These are phyloP conservation scores for Uria lomvia DNA, from an alignment of 2,113 vertebrate genomes.

Conservation along the genomic window DNA sequence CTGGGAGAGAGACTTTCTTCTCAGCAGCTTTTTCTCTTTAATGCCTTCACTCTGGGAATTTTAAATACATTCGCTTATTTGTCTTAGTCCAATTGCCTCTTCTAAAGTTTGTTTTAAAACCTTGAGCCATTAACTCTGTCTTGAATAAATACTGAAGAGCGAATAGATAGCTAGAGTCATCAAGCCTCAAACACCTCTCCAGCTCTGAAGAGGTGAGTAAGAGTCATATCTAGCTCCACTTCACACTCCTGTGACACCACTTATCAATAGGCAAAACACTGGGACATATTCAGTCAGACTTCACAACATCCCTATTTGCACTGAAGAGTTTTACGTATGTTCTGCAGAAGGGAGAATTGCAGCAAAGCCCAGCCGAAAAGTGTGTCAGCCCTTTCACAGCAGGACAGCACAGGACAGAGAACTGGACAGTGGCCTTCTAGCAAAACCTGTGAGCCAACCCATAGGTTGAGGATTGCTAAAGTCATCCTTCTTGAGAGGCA, in stretches of 20 bases:
- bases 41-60: neutral
- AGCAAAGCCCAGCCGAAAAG: neutral
- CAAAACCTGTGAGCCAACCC: neutral
- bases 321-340: neutral
- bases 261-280: neutral
- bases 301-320: neutral
- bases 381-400: neutral
- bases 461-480: neutral
- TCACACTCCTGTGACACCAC: neutral
- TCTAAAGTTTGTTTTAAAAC: conserved; percentile 10
- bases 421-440: neutral
- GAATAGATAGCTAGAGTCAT: neutral
- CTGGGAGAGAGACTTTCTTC: conserved; percentile 2
- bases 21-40: neutral
- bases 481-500: neutral
- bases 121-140: neutral
- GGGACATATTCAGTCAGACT: neutral
- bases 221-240: neutral
- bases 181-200: neutral
- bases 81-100: neutral
- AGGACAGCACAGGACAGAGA: neutral
- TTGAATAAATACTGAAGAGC: neutral
- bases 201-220: neutral
- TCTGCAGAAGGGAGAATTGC: neutral
- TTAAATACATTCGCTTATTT: conserved; percentile 24